A percentile compares a stretch with the other conserved stretches of the same genome.
Evolutionary conservation across 2,113 vertebrate species (phyloP).

Genomic region (Pithys albifrons): DNA sequence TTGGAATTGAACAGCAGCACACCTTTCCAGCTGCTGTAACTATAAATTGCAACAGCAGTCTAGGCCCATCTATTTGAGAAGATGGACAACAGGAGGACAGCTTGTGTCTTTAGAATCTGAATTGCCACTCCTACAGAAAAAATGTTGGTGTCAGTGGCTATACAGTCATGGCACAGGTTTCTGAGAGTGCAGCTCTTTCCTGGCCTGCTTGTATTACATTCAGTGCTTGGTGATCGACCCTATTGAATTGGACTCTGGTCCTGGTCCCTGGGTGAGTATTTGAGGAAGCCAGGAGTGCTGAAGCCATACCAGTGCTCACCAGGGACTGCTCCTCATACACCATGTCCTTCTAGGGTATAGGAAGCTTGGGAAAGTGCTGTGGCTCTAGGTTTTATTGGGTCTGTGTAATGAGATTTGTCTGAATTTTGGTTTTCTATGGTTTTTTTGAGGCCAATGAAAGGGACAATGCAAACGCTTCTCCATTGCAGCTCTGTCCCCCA

Average conservation of each 20-base stretch:
- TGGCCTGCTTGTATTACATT: not conserved
- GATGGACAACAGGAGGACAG: not conserved
- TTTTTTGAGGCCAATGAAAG: not conserved
- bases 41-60: rapidly evolving
- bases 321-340: not conserved
- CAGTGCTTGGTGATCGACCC: not conserved
- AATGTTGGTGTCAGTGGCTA: not conserved
- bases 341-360: not conserved
- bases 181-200: not conserved
- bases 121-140: not conserved
- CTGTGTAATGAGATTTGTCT: not conserved
- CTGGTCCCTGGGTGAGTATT: not conserved
- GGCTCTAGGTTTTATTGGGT: not conserved
- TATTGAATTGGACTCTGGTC: not conserved
- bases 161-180: not conserved
- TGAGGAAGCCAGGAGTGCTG: not conserved
- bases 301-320: not conserved
- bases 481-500: not conserved
- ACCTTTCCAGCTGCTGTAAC: not conserved
- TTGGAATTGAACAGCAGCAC: not conserved
- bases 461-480: not conserved
- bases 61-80: rapidly evolving
- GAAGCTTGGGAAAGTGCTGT: not conserved
- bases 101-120: not conserved
- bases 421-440: not conserved